Evolutionary conservation across 2,797 vertebrate genomes (phyloP).

Genomic region (Tokudaia tokunoshimensis): DNA sequence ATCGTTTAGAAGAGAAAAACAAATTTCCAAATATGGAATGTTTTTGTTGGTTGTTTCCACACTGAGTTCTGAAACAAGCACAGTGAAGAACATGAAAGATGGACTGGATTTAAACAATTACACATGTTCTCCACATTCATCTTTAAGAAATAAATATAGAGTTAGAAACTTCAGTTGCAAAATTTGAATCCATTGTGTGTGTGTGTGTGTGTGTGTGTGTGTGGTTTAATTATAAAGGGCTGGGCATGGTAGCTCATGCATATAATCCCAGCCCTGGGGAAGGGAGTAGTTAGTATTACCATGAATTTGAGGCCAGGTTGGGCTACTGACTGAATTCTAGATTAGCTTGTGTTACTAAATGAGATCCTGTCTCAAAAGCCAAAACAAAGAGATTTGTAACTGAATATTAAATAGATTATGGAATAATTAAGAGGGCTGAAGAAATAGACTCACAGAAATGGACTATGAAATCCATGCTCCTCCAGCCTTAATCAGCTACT

Average conservation of each 20-base stretch:
- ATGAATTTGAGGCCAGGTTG: not conserved
- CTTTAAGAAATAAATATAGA: not conserved
- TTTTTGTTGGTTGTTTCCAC: not conserved
- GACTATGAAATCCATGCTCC: not conserved
- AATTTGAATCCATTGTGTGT: not conserved
- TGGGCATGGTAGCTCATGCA: not conserved
- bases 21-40: not conserved
- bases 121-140: not conserved
- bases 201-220: not conserved
- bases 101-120: conserved; percentile 23
- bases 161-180: conserved; percentile 27
- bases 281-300: not conserved
- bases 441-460: not conserved
- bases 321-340: not conserved
- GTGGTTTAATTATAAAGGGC: conserved; percentile 30
- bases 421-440: not conserved
- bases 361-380: conserved; percentile 7
- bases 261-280: not conserved
- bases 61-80: conserved; percentile 5
- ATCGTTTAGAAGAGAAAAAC: conserved; percentile 15
- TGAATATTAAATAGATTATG: conserved; percentile 29
- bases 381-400: conserved; percentile 10
- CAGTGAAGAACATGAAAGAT: not conserved
- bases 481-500: not conserved
- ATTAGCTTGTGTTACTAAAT: not conserved